Evolutionary conservation across 2,888 invertebrate species (phyloP).

Genomic region (Chaetogeoica ovagalla): DNA sequence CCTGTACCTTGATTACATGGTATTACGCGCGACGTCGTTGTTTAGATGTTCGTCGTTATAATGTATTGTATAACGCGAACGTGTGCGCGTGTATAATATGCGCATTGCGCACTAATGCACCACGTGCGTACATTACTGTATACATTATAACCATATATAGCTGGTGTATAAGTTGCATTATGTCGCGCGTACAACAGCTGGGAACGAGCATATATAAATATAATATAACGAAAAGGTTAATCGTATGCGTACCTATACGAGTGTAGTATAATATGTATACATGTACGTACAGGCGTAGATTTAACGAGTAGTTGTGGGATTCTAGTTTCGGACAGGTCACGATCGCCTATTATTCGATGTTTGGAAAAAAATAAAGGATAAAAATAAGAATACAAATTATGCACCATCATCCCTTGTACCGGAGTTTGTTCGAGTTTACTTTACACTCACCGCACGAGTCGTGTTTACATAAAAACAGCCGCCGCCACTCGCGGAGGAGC

Average conservation of each 20-base stretch:
- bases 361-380: slow-evolving; percentile 46
- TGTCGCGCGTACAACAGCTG: too few relatives aligned
- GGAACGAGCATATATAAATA: not conserved
- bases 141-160: not conserved
- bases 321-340: slow-evolving; percentile 52
- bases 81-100: not conserved
- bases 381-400: slow-evolving; percentile 43
- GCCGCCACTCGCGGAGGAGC: slow-evolving; percentile 9
- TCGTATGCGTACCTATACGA: slow-evolving; percentile 25
- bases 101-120: not conserved
- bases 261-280: not conserved
- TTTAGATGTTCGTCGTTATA: too few relatives aligned
- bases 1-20: too few relatives aligned
- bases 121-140: too few relatives aligned
- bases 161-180: not conserved
- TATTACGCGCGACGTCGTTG: too few relatives aligned
- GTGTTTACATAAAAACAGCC: slow-evolving; percentile 48
- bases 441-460: slow-evolving; percentile 53
- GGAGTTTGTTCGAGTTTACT: slow-evolving; percentile 47
- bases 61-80: too few relatives aligned
- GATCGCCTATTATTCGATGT: slow-evolving; percentile 52
- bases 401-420: slow-evolving; percentile 53
- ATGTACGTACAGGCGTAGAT: not conserved
- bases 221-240: slow-evolving; percentile 38
- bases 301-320: slow-evolving; percentile 49